These are phyloP conservation scores for Zaprionus obscuricornis DNA, from an alignment of 2,888 invertebrate species.

Conservation along the genomic window DNA sequence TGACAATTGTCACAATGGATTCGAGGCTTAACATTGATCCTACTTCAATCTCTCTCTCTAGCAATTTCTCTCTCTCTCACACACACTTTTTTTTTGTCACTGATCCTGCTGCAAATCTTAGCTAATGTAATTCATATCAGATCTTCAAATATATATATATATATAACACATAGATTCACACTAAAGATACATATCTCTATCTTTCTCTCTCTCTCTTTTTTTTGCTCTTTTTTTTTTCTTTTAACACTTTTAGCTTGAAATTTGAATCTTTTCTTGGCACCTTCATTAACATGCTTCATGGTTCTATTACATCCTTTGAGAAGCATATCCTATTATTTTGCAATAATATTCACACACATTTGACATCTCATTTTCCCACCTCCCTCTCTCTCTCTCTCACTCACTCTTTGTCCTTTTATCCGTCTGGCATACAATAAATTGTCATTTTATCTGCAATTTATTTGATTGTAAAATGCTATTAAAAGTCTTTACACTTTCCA, in stretches of 20 bases:
- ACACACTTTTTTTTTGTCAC: neutral
- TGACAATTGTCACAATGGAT: constrained; percentile 72
- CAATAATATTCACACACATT: no score
- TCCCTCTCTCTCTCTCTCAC: neutral
- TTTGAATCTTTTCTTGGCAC: constrained; percentile 45
- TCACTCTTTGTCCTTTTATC: neutral
- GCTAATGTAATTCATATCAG: constrained; percentile 76
- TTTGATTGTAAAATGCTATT: constrained; percentile 70
- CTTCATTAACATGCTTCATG: constrained; percentile 56
- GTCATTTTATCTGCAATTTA: constrained; percentile 57
- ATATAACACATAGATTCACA: constrained; percentile 14
- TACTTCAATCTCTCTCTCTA: no score
- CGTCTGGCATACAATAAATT: constrained; percentile 31
- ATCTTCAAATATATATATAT: neutral
- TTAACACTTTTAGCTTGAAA: constrained; percentile 72
- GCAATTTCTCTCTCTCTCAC: constrained; percentile 34
- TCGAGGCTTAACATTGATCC: constrained; percentile 44
- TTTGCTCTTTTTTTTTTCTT: constrained; percentile 51
- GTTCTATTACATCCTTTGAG: constrained; percentile 10
- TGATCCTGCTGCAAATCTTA: constrained; percentile 75
- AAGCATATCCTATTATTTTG: constrained; percentile 38
- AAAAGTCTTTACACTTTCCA: constrained; percentile 37
- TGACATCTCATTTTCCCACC: no score
- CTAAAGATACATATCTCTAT: no score
- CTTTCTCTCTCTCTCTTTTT: constrained; percentile 12